Conservation (phyloP, 2,888 invertebrate genomes). For the Drosophila dives region DNA sequence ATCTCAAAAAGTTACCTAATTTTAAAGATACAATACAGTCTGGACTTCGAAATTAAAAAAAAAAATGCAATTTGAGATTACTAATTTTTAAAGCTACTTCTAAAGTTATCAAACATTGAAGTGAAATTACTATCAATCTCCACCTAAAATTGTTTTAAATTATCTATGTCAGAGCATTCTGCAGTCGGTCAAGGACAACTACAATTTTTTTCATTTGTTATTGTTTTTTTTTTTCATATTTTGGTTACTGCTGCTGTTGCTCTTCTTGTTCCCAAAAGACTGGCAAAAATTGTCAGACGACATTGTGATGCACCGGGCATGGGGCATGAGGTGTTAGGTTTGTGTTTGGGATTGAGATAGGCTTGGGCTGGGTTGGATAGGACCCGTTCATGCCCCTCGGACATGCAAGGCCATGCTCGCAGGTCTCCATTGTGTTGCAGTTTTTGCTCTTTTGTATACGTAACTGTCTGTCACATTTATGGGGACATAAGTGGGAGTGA, state of each 20-base stretch:
- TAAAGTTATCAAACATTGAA: neutral
- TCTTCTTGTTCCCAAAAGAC: constrained; percentile 35
- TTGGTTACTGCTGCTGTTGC: constrained; percentile 6
- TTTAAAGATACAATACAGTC: too few species aligned
- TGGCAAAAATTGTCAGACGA: constrained; percentile 51
- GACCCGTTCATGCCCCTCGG: constrained; percentile 26
- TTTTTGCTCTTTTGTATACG: constrained; percentile 51
- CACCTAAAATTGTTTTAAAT: neutral
- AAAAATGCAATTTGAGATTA: neutral
- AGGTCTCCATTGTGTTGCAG: constrained; percentile 38
- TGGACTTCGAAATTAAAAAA: neutral
- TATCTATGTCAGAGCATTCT: neutral
- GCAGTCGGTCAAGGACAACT: neutral
- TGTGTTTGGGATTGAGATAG: neutral
- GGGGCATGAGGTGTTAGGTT: neutral
- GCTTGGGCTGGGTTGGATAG: neutral
- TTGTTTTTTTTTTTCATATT: neutral
- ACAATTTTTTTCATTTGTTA: neutral
- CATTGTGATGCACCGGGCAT: constrained; percentile 25
- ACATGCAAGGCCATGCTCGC: constrained; percentile 52
- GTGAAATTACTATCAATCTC: neutral
- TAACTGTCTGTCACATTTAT: constrained; percentile 48
- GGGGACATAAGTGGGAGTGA: constrained; percentile 9
- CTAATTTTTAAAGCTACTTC: neutral
- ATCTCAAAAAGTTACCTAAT: too few species aligned